Base-by-base conservation (phyloP, 1,140 invertebrate genomes). In the Nymphalis io region DNA sequence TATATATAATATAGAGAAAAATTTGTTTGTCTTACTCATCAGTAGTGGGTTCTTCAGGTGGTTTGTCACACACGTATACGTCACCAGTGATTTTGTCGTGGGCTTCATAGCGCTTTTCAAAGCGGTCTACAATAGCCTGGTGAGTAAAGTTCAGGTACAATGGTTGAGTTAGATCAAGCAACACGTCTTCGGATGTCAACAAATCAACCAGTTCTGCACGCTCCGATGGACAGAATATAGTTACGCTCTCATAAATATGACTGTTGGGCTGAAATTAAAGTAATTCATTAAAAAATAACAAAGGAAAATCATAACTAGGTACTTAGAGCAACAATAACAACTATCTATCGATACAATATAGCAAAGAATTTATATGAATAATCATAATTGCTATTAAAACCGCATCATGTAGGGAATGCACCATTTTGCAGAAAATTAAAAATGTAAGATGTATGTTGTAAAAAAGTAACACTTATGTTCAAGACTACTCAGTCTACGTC, bases 91-190 rank as follows among this genome's bases (percentile, higher is more conserved):
- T 93, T 87, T 94, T 94, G 82, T 96, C 95, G 83, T 96, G 93
- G 21, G 93, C 93, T 61, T 93, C 90, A 92, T 95, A 95, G 74
- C 78, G 84, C 55, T 82, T 85, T 72, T 94, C 94, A 76, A 97
- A 93, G 75, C 94, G 94, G 75, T 95, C 93, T 83, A 96, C 95
- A 78, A 96, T 96, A 55, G 93, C 93, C 76, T 93, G 93, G 90
- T 96, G 95, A 72, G 95, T 96, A 89, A 96, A 96, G 91, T 97
- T 96, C 87, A 96, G 93, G 92, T 96, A 97, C 81, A 97, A 88
- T 55, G 96, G 95, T 83, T 93, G 93, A 60, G 93, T 93, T 94
- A 96, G 96, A 89, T 96, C 95, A 62, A 96, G 93, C 60, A 97
- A 93, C 23, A 95, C 82, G 88, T 96, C 95, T 87, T 96, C 96